These are phyloP conservation scores for Mesocentrotus franciscanus DNA, from an alignment of 53 echinoderm and acorn worm genomes.

Conservation along the genomic window DNA sequence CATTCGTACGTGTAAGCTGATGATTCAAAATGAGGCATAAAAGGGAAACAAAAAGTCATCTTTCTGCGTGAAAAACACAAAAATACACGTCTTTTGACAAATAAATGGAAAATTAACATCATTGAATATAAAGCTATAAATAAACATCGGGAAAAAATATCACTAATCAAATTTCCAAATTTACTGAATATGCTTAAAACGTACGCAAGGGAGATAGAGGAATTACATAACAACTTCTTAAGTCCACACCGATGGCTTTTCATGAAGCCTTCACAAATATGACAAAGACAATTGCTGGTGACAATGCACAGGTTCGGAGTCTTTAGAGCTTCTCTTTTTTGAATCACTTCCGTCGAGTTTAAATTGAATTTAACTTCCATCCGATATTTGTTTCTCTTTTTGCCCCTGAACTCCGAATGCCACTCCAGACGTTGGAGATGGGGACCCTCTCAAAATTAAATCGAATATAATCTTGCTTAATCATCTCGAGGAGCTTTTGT, in stretches of 20 bases:
- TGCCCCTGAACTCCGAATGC: constrained; percentile 38
- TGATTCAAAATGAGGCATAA: no score
- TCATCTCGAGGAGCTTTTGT: constrained; percentile 14
- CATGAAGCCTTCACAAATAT: background rate
- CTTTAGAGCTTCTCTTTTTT: constrained; percentile 29
- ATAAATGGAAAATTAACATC: no score
- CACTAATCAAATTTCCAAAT: background rate
- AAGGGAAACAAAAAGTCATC: no score
- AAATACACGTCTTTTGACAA: no score
- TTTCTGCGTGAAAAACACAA: no score
- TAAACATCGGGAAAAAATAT: no score
- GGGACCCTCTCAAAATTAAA: constrained; percentile 42
- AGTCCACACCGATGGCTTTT: background rate
- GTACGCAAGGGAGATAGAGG: background rate
- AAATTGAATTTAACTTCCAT: constrained; percentile 61
- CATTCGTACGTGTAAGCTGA: no score
- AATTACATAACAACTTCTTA: background rate
- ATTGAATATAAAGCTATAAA: no score
- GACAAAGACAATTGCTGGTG: background rate
- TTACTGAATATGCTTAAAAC: background rate
- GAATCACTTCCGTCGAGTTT: constrained; percentile 56
- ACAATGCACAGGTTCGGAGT: constrained; percentile 2
- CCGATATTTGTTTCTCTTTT: constrained; percentile 49
- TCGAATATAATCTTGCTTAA: constrained; percentile 47
- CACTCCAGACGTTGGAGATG: background rate